Evolutionary conservation across 2,888 invertebrate species (phyloP), one percentile per base, ranked within the genome.

Genomic region (Idaea straminata): DNA sequence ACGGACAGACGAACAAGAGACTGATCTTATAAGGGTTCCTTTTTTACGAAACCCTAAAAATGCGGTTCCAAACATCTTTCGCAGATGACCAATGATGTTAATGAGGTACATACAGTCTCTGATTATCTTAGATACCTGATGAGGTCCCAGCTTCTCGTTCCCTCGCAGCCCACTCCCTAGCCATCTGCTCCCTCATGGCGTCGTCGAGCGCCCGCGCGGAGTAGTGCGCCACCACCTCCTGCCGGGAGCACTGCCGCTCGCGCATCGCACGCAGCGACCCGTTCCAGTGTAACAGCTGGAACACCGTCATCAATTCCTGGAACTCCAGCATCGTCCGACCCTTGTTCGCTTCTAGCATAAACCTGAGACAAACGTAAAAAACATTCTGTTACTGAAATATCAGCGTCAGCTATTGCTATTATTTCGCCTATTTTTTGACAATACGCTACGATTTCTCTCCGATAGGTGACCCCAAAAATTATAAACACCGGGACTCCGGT

Each of bases 251-350:
- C 86, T 98, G 98, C 61, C 98, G 94, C 87, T 98, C 98, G 61
- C 98, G 94, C 98, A 98, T 98, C 61, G 98, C 98, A 78, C 98
- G 97, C 77, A 98, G 89, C 74, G 97, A 98, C n/a, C 98, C 98
- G 87, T 98, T 98, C 98, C 98, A 98, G 89, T 98, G 98, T 64
- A 98, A 94, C 74, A 98, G 93, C 91, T 98, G 98, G 91, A 98
- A 98, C 62, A 98, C 98, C n/a, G 98, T 98, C 98, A 98, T 98
- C 80, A 98, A 92, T 86, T 98, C 98, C 89, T 98, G 98, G 93
- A 98, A 98, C 88, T 98, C 98, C 73, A 98, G 93, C 98, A 98
- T 98, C 64, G 98, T 98, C 73, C 98, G 95, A 13, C 98, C 98
- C 74, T 97, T 98, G 88, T 97, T 97, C 47, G 94, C 95, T 89